Percentiles rank a stretch among this genome's conserved stretches.
Evolutionary conservation across 1,140 invertebrate genomes (phyloP).

Genomic region (Drosophila sp.): DNA sequence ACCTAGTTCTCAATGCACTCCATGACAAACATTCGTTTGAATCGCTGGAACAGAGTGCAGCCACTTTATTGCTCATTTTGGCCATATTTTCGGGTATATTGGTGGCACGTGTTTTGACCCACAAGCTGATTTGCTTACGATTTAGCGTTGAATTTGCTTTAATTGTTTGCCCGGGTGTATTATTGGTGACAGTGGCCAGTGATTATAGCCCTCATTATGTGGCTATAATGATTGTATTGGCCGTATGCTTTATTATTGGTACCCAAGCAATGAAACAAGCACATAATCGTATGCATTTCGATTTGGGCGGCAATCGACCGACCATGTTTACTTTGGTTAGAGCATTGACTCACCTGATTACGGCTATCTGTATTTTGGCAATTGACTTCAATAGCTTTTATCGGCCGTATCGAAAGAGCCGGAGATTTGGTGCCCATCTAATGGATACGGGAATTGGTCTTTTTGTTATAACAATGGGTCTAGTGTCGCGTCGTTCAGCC

Average conservation of each 20-base stretch:
- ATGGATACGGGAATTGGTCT: constrained; percentile 98
- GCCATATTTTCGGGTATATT: constrained; percentile 56
- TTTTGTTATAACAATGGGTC: constrained; percentile 93
- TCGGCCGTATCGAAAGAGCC: constrained; percentile 92
- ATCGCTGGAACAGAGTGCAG: constrained; percentile 35
- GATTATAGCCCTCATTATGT: constrained; percentile 34
- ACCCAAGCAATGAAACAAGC: constrained; percentile 30
- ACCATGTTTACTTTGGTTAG: constrained; percentile 83
- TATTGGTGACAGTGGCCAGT: constrained; percentile 61
- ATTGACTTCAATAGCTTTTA: constrained; percentile 97
- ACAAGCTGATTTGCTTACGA: constrained; percentile 22
- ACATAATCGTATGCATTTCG: constrained; percentile 38
- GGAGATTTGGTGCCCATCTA: constrained; percentile 92
- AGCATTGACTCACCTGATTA: constrained; percentile 89
- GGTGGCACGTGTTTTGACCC: constrained; percentile 41
- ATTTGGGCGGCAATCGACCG: constrained; percentile 61
- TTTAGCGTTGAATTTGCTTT: constrained; percentile 52
- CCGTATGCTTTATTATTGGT: constrained; percentile 26
- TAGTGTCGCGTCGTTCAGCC: constrained; percentile 85
- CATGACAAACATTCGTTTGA: constrained; percentile 41
- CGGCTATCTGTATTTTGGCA: constrained; percentile 93
- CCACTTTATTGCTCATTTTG: constrained; percentile 48
- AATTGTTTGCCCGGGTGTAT: constrained; percentile 53
- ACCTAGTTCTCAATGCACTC: not conserved
- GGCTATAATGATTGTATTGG: constrained; percentile 17